phyloP scores from a whole-genome alignment of 2,888 invertebrate genomes.

The Himalopsyche kuldschensis region DNA sequence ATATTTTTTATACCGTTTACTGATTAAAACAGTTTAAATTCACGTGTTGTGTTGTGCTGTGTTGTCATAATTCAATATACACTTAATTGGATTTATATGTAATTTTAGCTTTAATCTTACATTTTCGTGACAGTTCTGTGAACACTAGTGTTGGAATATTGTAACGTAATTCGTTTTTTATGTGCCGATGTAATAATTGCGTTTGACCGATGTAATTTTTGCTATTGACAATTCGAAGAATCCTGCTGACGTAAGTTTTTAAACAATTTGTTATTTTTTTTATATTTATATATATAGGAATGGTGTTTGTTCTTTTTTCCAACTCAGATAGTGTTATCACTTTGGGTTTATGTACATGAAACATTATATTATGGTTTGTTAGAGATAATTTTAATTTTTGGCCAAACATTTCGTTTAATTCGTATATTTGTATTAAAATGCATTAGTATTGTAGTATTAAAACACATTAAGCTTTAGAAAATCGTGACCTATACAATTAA shows the following conservation, averaged over 20 bases:
- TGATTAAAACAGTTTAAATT: not conserved
- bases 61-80: not conserved
- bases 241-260: not conserved
- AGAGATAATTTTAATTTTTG: not conserved
- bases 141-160: not conserved
- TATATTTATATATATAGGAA: not conserved
- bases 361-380: too few relatives aligned
- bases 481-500: too few relatives aligned
- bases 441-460: too few relatives aligned
- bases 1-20: not conserved
- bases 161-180: not conserved
- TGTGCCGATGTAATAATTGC: not conserved
- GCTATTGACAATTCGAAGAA: not conserved
- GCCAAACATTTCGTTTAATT: too few relatives aligned
- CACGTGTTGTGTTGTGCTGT: not conserved
- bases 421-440: too few relatives aligned
- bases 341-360: not conserved
- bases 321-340: not conserved
- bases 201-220: not conserved
- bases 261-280: not conserved
- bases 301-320: not conserved
- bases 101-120: not conserved
- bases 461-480: too few relatives aligned
- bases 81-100: not conserved
- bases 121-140: not conserved